Conservation (phyloP, 2,797 vertebrate species). For the Gadopsis marmoratus region DNA sequence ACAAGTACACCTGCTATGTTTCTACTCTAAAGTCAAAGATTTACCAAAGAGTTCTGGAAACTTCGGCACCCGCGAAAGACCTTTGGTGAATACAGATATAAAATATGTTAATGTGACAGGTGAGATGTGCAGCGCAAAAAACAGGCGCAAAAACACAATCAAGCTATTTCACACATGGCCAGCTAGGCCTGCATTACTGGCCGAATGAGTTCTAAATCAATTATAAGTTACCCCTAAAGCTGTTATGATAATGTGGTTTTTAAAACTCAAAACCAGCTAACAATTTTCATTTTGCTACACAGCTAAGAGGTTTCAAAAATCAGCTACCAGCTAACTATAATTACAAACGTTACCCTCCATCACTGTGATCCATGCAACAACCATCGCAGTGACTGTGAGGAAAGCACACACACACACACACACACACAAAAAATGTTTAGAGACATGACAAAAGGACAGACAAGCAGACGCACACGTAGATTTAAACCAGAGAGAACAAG, state of each 20-base stretch:
- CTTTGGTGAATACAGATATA: conserved; percentile 66
- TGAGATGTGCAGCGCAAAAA: conserved; percentile 8
- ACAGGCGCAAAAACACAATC: conserved; percentile 32
- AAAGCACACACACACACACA: conserved; percentile 34
- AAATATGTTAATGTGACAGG: conserved; percentile 55
- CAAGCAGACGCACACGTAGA: conserved; percentile 2
- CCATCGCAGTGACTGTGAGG: conserved; percentile 82
- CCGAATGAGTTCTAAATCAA: conserved; percentile 48
- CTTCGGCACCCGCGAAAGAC: conserved; percentile 82
- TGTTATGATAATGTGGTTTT: conserved; percentile 29
- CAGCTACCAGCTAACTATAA: conserved; percentile 55
- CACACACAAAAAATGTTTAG: conserved; percentile 21
- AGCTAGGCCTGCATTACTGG: conserved; percentile 35
- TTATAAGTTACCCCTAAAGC: conserved; percentile 52
- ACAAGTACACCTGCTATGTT: conserved; percentile 21
- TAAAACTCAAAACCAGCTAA: conserved; percentile 30
- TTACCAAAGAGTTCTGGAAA: conserved; percentile 84
- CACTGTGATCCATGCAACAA: conserved; percentile 86
- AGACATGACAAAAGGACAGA: conserved; percentile 37
- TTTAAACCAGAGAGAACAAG: conserved; percentile 41
- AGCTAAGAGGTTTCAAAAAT: conserved; percentile 54
- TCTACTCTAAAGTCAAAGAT: conserved; percentile 44
- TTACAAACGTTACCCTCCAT: conserved; percentile 84
- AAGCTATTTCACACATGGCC: conserved; percentile 56
- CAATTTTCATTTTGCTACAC: conserved; percentile 21